Evolutionary conservation across 2,888 invertebrate species (phyloP).

Genomic region (Drosophila nr. perissopoda): DNA sequence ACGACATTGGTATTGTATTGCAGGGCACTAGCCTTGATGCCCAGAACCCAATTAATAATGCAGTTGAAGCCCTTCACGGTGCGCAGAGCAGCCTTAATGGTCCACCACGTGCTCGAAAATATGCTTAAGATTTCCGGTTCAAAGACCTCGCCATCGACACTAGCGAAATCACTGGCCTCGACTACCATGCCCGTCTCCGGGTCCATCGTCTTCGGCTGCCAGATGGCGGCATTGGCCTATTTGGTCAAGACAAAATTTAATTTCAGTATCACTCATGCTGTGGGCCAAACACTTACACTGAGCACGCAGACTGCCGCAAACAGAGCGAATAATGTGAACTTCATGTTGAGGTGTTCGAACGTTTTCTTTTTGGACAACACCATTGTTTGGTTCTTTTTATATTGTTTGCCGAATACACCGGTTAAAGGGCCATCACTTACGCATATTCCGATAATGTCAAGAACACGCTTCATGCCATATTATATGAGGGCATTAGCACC

Average conservation of each 20-base stretch:
- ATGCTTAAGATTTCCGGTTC: conserved; percentile 22
- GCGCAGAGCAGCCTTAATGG: conserved; percentile 49
- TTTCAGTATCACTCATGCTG: background rate
- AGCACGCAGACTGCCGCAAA: conserved; percentile 60
- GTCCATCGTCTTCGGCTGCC: conserved; percentile 21
- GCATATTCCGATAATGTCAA: conserved; percentile 16
- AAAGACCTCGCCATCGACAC: conserved; percentile 12
- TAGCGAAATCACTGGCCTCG: conserved; percentile 27
- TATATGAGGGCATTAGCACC: background rate
- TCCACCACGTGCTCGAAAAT: conserved; percentile 27
- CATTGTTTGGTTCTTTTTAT: conserved; percentile 28
- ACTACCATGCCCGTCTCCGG: conserved; percentile 16
- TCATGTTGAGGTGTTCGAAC: conserved; percentile 57
- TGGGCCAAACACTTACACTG: conserved; percentile 45
- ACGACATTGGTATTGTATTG: conserved; percentile 52
- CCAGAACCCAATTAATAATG: conserved; percentile 61
- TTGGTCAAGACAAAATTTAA: background rate
- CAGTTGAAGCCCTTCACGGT: conserved; percentile 75
- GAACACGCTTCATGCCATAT: background rate
- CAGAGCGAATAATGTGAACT: conserved; percentile 58
- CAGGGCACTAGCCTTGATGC: conserved; percentile 53
- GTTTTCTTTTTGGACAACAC: conserved; percentile 21
- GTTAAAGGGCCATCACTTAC: background rate
- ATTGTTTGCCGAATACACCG: background rate
- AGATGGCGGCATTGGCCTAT: conserved; percentile 54